Evolutionary conservation across 2,797 vertebrate species (phyloP), one percentile per base, ranked within the genome.

Genomic region (Okamejei kenojei): DNA sequence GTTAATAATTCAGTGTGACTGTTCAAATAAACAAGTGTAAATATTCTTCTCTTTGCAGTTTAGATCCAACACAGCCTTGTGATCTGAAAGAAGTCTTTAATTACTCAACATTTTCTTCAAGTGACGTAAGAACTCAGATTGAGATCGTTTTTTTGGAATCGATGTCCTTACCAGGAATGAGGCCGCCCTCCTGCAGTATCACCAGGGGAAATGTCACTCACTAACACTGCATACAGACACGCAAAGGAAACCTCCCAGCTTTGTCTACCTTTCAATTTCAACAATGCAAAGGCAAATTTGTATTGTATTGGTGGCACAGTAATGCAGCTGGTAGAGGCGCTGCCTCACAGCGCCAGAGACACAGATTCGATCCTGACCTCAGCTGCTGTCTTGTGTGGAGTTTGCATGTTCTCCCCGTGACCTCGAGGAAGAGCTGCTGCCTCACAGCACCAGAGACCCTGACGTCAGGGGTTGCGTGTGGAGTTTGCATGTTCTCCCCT

Each of bases 11-110:
- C 84, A 32, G 17, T 7, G 68, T 35, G 63, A 7, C 6, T 88
- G 29, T 88, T 63, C 68, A 35, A 88, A 68, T 88, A 86, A 86
- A 65, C 17, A n/a, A 79, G 61, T 84, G 26, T 11, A 71, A 74
- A 78, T 26, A 81, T 0, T 76, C 92, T 90, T 93, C 29, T 74
- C 93, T 93, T 77, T 6, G 45, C 94, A 97, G 97, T 74, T 94
- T 97, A 93, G 96, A 96, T 94, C 96, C 95, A n/a, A 23, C 0
- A 21, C 94, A 93, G 54, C 95, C 96, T 1, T 95, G 94, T 94
- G 97, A 97, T 94, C 93, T 97, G 7, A 97, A 97, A 94, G 97
- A 97, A 93, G 78, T 95, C 0, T 97, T 96, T 94, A 97, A 97
- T 93, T 23, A 9, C 0, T 0, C 93, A 0, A 94, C 95, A 0